Evolutionary conservation across 2,113 vertebrate genomes (phyloP), one percentile per base, ranked within the genome.

Genomic region (Labeo rohita): DNA sequence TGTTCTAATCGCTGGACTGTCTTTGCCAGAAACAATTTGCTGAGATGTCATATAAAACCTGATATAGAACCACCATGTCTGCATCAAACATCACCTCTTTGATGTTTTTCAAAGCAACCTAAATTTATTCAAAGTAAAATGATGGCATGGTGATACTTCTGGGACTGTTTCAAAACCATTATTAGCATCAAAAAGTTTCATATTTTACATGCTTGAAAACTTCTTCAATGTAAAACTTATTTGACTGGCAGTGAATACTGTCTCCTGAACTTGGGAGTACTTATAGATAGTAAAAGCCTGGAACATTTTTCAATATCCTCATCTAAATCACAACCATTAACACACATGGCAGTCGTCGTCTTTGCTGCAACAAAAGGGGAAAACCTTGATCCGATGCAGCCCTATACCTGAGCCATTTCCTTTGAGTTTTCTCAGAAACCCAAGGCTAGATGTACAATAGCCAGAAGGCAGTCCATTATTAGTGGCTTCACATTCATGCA

Each of bases 341-440:
- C 28, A 28, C 28, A 28, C 28, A 28, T 28, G 28, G 28, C 28
- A 28, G 28, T 28, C 28, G 15, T 10, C 49, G 28, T 52, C 23
- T 76, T 77, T 36, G 12, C 74, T 54, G 77, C 56, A 56, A 80
- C 18, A 80, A 80, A 80, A 77, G 74, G n/a, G 0, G 8, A 18
- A 77, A 50, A 21, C 47, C 49, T 77, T 77, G 23, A 77, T 34
- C 9, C 36, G 74, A 28, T 18, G 49, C 49, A 18, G n/a, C 23
- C 74, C 8, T 9, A 54, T 34, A 28, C 8, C 8, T 54, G 49
- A 8, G 7, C 47, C 49, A 28, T 80, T 80, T 68, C 63, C 61
- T 34, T 82, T 50, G 61, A 68, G 16, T 39, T 66, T 66, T 50
- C 47, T 82, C 61, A 49, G 45, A 68, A 82, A 82, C 59, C 43